Percentiles rank a stretch among this genome's conserved stretches.
Evolutionary conservation across 2,888 invertebrate species (phyloP).

Genomic region (Invenusta paracnida): DNA sequence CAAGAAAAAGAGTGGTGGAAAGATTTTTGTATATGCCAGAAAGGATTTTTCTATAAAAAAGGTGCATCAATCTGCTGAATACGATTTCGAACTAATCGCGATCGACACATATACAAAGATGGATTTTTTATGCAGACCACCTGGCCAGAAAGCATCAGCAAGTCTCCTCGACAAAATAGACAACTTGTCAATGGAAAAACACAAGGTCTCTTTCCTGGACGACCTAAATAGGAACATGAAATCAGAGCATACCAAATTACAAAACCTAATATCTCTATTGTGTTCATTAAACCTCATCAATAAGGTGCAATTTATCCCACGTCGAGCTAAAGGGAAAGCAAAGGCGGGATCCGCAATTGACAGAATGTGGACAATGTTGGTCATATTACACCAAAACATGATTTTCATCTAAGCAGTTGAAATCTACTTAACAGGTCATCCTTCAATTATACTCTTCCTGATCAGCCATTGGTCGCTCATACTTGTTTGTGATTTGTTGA

Average conservation of each 20-base stretch:
- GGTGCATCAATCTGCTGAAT: neutral
- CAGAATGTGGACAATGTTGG: neutral
- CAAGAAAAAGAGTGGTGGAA: neutral
- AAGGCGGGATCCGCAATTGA: neutral
- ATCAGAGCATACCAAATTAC: neutral
- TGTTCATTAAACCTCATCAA: neutral
- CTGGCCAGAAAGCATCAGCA: neutral
- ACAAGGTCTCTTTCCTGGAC: neutral
- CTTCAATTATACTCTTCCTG: neutral
- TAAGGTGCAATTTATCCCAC: neutral
- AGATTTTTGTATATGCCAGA: neutral
- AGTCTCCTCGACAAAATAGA: neutral
- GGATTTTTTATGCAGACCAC: neutral
- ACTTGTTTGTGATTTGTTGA: too few relatives aligned
- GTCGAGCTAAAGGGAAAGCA: neutral
- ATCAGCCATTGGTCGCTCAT: too few relatives aligned
- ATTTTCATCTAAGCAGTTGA: neutral
- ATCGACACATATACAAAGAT: neutral
- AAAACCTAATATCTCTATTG: neutral
- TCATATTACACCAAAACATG: neutral
- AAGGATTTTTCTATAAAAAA: neutral
- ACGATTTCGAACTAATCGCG: neutral
- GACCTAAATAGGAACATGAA: neutral
- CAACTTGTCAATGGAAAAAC: neutral
- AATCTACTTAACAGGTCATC: neutral